These are phyloP conservation scores for Pseudocheirus occidentalis DNA, from an alignment of 2,797 vertebrate species.

Conservation along the genomic window DNA sequence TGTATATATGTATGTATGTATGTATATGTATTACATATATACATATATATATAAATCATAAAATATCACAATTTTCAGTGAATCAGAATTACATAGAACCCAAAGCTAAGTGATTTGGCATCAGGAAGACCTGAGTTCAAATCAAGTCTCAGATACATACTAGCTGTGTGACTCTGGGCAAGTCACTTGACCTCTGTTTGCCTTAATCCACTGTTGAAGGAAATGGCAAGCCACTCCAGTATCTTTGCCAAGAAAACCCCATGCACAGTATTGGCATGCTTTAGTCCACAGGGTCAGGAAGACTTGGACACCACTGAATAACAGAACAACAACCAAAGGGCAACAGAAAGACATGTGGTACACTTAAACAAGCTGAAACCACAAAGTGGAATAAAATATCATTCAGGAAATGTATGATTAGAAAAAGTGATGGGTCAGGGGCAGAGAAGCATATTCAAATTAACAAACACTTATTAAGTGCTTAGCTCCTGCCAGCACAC, in stretches of 20 bases:
- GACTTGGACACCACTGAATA: not conserved
- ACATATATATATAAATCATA: not conserved
- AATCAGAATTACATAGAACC: not conserved
- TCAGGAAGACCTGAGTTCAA: not conserved
- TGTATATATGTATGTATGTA: too few species aligned
- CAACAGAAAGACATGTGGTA: not conserved
- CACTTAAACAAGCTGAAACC: not conserved
- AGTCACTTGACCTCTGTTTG: not conserved
- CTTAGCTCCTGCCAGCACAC: not conserved
- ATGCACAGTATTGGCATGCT: not conserved
- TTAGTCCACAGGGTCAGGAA: not conserved
- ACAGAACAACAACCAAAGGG: not conserved
- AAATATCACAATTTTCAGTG: not conserved
- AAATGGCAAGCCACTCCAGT: not conserved
- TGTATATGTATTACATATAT: too few species aligned
- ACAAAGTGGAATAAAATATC: not conserved
- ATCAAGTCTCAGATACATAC: not conserved
- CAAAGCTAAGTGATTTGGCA: not conserved
- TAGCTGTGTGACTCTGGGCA: not conserved
- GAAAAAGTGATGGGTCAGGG: not conserved
- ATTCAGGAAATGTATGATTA: not conserved
- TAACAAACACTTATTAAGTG: not conserved
- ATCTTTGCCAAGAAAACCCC: not conserved
- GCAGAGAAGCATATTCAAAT: not conserved
- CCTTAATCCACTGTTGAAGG: not conserved